phyloP scores from a whole-genome alignment of 1,140 invertebrate genomes.

The Wasmannia auropunctata region DNA sequence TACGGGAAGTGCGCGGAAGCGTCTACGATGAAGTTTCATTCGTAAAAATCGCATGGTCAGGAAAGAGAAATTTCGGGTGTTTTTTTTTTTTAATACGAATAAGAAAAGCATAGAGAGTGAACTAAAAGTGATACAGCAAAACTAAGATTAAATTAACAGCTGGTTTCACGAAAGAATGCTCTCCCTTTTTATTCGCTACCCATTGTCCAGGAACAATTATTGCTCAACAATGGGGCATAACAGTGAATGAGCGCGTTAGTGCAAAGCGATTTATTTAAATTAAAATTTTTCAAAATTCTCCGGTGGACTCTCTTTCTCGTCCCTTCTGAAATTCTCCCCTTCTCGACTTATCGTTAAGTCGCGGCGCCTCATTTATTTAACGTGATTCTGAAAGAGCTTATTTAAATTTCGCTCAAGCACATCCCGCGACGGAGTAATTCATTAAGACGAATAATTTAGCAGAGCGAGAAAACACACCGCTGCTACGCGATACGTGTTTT shows the following conservation, averaged over 20 bases:
- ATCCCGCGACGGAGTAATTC: slow-evolving; percentile 13
- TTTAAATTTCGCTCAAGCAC: slow-evolving; percentile 25
- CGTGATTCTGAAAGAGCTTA: background rate
- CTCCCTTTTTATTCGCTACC: background rate
- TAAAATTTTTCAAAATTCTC: slow-evolving; percentile 6
- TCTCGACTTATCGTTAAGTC: background rate
- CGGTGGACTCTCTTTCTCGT: background rate
- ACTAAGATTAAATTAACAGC: slow-evolving; percentile 15
- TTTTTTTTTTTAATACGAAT: background rate
- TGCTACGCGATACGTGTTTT: slow-evolving; percentile 20
- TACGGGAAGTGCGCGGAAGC: background rate
- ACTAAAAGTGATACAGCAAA: background rate
- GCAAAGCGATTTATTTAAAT: background rate
- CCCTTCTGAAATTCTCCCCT: background rate
- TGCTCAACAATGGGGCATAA: background rate
- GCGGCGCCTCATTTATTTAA: background rate
- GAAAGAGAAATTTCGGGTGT: background rate
- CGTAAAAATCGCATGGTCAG: background rate
- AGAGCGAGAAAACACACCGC: slow-evolving; percentile 9
- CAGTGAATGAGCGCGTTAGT: background rate
- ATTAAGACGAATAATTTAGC: slow-evolving; percentile 42
- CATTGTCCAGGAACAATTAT: background rate
- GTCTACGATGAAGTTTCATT: background rate
- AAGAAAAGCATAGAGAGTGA: background rate
- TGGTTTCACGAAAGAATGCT: background rate